Percentiles rank a stretch among this genome's conserved stretches.
Evolutionary conservation across 2,797 vertebrate genomes (phyloP).

Genomic region (Pipistrellus nathusii): DNA sequence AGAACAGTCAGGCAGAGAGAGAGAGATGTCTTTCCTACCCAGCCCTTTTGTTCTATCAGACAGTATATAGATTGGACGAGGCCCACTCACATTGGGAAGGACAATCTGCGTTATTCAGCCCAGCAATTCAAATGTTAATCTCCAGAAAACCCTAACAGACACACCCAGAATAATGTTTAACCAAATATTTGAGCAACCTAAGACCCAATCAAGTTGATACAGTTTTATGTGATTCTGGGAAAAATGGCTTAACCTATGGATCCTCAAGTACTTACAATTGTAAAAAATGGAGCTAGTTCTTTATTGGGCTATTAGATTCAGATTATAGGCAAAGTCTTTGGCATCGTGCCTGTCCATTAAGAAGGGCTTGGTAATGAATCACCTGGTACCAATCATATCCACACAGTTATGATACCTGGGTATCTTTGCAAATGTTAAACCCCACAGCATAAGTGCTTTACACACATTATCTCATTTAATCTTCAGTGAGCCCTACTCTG

Average conservation of each 20-base stretch:
- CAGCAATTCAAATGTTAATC: not conserved
- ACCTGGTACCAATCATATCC: not conserved
- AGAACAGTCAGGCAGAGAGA: not conserved
- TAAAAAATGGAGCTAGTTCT: not conserved
- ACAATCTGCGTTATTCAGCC: not conserved
- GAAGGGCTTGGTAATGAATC: not conserved
- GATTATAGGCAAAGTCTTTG: not conserved
- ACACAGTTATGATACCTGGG: not conserved
- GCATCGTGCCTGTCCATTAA: not conserved
- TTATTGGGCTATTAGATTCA: not conserved
- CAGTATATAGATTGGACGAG: not conserved
- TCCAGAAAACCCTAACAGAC: not conserved
- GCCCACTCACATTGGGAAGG: not conserved
- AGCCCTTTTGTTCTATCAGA: not conserved
- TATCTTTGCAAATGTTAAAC: not conserved
- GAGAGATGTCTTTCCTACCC: not conserved
- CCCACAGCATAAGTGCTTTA: not conserved
- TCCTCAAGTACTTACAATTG: not conserved
- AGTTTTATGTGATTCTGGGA: not conserved
- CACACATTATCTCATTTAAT: not conserved
- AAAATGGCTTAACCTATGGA: slow-evolving; percentile 37
- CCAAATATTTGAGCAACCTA: not conserved
- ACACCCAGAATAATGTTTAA: not conserved
- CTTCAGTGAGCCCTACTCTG: not conserved
- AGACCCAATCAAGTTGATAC: not conserved